These are phyloP conservation scores for Aleadryas rufinucha DNA, from an alignment of 2,113 vertebrate genomes.

Conservation along the genomic window DNA sequence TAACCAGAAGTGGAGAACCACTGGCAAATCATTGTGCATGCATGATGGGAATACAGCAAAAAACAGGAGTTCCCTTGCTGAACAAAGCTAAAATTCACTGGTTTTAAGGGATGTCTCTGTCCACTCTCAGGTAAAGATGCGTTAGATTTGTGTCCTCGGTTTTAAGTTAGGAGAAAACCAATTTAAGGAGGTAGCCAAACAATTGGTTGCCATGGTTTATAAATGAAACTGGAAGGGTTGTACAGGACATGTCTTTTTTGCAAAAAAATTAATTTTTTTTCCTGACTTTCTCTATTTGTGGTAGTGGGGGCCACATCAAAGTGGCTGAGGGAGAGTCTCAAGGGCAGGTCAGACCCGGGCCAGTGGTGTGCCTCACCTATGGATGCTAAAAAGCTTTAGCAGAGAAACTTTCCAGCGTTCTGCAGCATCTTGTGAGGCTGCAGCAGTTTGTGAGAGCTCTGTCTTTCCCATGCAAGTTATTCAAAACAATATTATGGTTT, in stretches of 20 bases:
- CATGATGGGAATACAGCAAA: neutral
- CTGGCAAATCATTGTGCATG: rapidly evolving
- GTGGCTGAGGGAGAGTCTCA: neutral
- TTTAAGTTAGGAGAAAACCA: neutral
- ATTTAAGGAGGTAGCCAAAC: neutral
- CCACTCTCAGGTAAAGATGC: neutral
- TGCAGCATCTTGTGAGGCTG: too few relatives aligned
- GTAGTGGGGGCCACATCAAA: neutral
- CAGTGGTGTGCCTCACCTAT: too few relatives aligned
- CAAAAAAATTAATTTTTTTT: neutral
- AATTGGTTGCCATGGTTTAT: neutral
- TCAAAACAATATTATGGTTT: too few relatives aligned
- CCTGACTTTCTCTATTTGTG: neutral
- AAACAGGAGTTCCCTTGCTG: neutral
- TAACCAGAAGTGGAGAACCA: neutral
- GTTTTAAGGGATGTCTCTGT: neutral
- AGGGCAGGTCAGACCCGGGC: too few relatives aligned
- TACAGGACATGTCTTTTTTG: neutral
- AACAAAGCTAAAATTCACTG: neutral
- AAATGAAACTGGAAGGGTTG: neutral
- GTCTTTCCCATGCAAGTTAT: too few relatives aligned
- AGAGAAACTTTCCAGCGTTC: too few relatives aligned
- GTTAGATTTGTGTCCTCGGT: neutral
- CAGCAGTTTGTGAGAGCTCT: too few relatives aligned
- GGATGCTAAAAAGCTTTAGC: too few relatives aligned